A percentile compares a stretch with the other conserved stretches of the same genome.
phyloP scores from a whole-genome alignment of 2,113 vertebrate genomes.

The Pterocles gutturalis region DNA sequence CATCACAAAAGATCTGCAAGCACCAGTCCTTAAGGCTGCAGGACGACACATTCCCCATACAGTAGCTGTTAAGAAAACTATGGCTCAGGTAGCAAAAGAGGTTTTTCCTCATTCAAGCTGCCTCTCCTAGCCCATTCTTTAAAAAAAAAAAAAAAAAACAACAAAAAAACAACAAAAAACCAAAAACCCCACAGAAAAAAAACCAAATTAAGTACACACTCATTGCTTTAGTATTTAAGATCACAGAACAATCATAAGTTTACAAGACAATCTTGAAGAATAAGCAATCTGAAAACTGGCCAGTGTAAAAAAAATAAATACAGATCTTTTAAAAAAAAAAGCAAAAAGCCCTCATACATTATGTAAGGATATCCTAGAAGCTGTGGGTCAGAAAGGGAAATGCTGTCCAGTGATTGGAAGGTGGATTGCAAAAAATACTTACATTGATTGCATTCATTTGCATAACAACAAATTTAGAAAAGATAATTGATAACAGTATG shows the following conservation, averaged over 20 bases:
- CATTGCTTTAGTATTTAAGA: constrained; percentile 5
- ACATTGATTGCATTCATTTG: neutral
- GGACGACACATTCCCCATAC: neutral
- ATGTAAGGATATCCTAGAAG: neutral
- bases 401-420: constrained; percentile 13
- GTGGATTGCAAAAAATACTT: neutral
- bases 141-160: neutral
- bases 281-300: constrained; percentile 38
- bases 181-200: neutral
- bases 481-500: neutral
- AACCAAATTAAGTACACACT: neutral
- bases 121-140: constrained; percentile 24
- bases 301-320: constrained; percentile 72
- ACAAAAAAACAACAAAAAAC: too few species aligned
- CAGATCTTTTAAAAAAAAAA: neutral
- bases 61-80: constrained; percentile 30
- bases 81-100: constrained; percentile 65
- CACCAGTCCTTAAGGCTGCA: neutral
- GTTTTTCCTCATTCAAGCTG: constrained; percentile 36
- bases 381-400: neutral
- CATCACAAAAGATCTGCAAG: neutral
- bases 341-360: constrained; percentile 23
- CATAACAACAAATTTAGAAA: neutral
- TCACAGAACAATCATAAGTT: neutral
- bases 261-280: neutral